These are phyloP conservation scores for Ceratoteleas bidentatus DNA, from an alignment of 1,140 invertebrate genomes.

Conservation along the genomic window DNA sequence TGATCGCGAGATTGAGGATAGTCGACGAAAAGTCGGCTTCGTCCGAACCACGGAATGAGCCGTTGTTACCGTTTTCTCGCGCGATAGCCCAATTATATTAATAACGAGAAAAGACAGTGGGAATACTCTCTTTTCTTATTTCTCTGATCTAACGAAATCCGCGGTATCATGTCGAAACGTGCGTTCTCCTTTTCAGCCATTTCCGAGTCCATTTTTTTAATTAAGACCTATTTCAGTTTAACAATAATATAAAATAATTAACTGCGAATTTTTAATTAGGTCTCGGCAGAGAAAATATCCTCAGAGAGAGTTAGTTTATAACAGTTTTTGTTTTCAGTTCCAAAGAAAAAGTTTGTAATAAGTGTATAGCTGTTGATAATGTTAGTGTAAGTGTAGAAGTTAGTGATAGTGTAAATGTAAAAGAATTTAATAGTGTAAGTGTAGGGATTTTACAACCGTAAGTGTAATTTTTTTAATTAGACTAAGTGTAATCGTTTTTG, in stretches of 20 bases:
- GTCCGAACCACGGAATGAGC: slow-evolving; percentile 44
- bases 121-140: slow-evolving; percentile 49
- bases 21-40: slow-evolving; percentile 48
- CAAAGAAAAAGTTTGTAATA: no score
- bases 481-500: no score
- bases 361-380: no score
- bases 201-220: slow-evolving; percentile 43
- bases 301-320: no score
- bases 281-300: no score
- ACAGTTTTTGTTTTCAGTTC: no score
- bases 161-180: slow-evolving; percentile 55
- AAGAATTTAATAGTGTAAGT: no score
- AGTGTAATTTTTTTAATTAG: no score
- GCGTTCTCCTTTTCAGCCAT: slow-evolving; percentile 29
- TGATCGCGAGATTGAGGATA: slow-evolving; percentile 10
- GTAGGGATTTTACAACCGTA: no score
- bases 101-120: slow-evolving; percentile 63
- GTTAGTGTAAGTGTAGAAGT: no score
- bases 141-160: slow-evolving; percentile 56
- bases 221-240: background rate
- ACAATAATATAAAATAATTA: background rate
- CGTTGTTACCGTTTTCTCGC: slow-evolving; percentile 24
- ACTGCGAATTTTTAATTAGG: background rate
- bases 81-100: slow-evolving; percentile 61
- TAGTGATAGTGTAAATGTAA: no score